Conservation (phyloP, 2,888 invertebrate genomes). For the Halictus quadricinctus region DNA sequence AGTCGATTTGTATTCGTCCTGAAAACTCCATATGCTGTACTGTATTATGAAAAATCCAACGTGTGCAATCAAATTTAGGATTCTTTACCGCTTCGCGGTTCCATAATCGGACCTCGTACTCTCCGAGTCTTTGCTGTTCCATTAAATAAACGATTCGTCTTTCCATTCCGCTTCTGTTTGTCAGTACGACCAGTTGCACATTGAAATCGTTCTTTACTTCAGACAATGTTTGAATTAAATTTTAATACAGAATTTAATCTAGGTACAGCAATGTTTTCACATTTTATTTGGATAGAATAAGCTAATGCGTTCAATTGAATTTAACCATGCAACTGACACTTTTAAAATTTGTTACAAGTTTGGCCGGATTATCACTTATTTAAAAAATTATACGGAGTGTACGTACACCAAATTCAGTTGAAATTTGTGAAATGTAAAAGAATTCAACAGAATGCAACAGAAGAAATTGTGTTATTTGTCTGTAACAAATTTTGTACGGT, state of each 20-base stretch:
- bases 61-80: conserved; percentile 51
- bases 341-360: too few species aligned
- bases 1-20: conserved; percentile 66
- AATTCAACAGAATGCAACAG: too few species aligned
- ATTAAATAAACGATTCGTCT: not conserved
- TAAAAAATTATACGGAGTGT: too few species aligned
- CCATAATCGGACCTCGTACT: not conserved
- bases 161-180: not conserved
- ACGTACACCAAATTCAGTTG: too few species aligned
- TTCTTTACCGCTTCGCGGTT: conserved; percentile 39
- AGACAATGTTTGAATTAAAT: not conserved
- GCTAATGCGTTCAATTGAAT: too few species aligned
- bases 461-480: too few species aligned
- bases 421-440: too few species aligned
- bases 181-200: not conserved
- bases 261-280: not conserved
- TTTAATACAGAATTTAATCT: not conserved
- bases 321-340: too few species aligned
- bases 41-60: conserved; percentile 42
- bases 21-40: conserved; percentile 49
- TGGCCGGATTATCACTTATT: too few species aligned
- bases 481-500: too few species aligned
- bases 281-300: not conserved
- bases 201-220: not conserved
- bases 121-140: not conserved